These are phyloP conservation scores for Drosophila mayaguana DNA, from an alignment of 2,888 invertebrate genomes.

Conservation along the genomic window DNA sequence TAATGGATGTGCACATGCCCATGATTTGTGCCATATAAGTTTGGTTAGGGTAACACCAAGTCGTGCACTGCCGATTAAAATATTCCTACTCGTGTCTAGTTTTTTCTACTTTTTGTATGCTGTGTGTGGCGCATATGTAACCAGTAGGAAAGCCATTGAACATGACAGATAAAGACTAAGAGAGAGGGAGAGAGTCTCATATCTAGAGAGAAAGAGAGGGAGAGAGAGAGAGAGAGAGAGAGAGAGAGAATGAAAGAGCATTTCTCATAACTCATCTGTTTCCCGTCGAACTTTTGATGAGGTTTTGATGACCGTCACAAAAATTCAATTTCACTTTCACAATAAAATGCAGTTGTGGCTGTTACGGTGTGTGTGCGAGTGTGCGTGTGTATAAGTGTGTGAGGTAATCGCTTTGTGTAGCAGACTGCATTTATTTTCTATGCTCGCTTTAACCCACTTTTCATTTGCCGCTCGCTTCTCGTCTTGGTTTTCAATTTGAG, in stretches of 20 bases:
- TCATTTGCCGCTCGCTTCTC: slow-evolving; percentile 60
- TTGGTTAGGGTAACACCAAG: background rate
- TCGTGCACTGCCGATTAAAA: background rate
- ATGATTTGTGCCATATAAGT: too few species aligned
- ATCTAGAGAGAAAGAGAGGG: background rate
- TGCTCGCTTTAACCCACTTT: slow-evolving; percentile 76
- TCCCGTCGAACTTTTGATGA: slow-evolving; percentile 40
- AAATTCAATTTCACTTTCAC: slow-evolving; percentile 69
- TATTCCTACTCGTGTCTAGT: background rate
- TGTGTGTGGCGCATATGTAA: slow-evolving; percentile 30
- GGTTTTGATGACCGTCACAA: slow-evolving; percentile 45
- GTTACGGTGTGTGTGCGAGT: slow-evolving; percentile 25
- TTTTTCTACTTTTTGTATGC: background rate
- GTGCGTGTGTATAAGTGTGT: slow-evolving; percentile 42
- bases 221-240: background rate
- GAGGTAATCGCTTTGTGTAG: slow-evolving; percentile 59
- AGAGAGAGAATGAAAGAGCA: slow-evolving; percentile 8
- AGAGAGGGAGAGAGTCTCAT: background rate
- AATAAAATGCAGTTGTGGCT: slow-evolving; percentile 47
- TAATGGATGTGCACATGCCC: background rate
- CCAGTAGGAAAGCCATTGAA: background rate
- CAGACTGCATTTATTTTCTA: slow-evolving; percentile 59
- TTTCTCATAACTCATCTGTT: slow-evolving; percentile 9
- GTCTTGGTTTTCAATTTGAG: slow-evolving; percentile 74
- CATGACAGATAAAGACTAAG: slow-evolving; percentile 10